Conservation (phyloP, 2,113 vertebrate genomes). For the Cebus imitator region DNA sequence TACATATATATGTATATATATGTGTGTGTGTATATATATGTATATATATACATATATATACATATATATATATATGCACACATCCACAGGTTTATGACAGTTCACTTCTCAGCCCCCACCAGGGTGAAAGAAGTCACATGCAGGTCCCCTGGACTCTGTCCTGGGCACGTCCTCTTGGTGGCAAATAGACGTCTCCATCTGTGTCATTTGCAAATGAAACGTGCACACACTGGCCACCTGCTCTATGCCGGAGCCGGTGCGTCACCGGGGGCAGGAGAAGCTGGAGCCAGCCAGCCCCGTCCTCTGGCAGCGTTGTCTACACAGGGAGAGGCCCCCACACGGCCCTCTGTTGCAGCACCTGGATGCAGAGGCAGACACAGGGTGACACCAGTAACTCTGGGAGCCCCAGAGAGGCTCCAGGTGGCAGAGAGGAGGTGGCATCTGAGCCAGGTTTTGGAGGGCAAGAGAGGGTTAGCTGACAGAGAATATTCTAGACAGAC, state of each 20-base stretch:
- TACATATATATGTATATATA: too few relatives aligned
- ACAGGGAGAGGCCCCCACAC: not conserved
- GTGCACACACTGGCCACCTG: rapidly evolving
- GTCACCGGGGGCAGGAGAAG: not conserved
- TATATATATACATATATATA: rapidly evolving
- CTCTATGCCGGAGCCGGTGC: too few relatives aligned
- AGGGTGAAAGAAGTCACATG: not conserved
- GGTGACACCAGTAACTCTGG: rapidly evolving
- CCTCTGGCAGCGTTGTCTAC: not conserved
- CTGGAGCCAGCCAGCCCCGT: not conserved
- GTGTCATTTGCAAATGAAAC: not conserved
- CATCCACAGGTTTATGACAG: rapidly evolving
- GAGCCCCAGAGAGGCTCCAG: not conserved
- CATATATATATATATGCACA: too few relatives aligned
- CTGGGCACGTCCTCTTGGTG: not conserved
- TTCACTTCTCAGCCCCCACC: not conserved
- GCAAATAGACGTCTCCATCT: too few relatives aligned
- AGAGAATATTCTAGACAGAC: not conserved
- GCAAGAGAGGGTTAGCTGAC: not conserved
- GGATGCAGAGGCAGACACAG: not conserved
- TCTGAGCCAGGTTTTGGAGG: not conserved
- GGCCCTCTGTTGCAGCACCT: not conserved
- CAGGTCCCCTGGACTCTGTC: not conserved
- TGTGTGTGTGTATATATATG: rapidly evolving
- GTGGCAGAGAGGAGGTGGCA: not conserved